phyloP scores from a whole-genome alignment of 2,113 vertebrate genomes.

The Sclerurus mexicanus region DNA sequence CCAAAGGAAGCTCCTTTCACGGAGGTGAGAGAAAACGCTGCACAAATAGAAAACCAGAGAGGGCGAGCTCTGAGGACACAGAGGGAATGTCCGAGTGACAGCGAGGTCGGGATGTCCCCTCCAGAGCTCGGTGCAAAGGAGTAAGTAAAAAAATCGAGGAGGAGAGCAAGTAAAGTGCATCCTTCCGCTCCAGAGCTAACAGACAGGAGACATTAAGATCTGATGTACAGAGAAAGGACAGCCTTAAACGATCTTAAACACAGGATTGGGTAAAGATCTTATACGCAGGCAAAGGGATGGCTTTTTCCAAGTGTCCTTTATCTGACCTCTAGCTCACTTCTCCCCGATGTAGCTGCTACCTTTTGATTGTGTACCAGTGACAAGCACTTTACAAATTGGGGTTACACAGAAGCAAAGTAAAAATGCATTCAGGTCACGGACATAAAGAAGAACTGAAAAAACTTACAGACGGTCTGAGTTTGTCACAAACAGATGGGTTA shows the following conservation, averaged over 20 bases:
- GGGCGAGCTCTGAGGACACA: slow-evolving; percentile 74
- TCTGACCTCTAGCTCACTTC: slow-evolving; percentile 68
- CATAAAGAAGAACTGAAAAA: slow-evolving; percentile 88
- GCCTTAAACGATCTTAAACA: slow-evolving; percentile 65
- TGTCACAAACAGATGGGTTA: slow-evolving; percentile 91
- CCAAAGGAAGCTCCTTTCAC: slow-evolving; percentile 76
- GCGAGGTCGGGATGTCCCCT: slow-evolving; percentile 70
- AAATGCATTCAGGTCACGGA: slow-evolving; percentile 99
- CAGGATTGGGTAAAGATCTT: slow-evolving; percentile 61
- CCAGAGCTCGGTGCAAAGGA: slow-evolving; percentile 78
- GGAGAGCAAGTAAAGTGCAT: slow-evolving; percentile 62
- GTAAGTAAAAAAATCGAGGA: slow-evolving; percentile 67
- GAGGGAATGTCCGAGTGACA: slow-evolving; percentile 60
- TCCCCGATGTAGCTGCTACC: slow-evolving; percentile 74
- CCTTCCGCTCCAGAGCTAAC: slow-evolving; percentile 65
- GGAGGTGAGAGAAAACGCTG: slow-evolving; percentile 73
- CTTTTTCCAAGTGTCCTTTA: slow-evolving; percentile 74
- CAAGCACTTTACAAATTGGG: slow-evolving; percentile 86
- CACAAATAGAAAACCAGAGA: slow-evolving; percentile 80
- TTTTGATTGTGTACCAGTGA: slow-evolving; percentile 87
- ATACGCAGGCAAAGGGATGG: slow-evolving; percentile 51
- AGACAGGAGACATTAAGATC: slow-evolving; percentile 79
- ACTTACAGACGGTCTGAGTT: slow-evolving; percentile 86
- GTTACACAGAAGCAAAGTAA: slow-evolving; percentile 99
- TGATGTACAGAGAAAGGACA: slow-evolving; percentile 71